These are phyloP conservation scores for Isaurus tuberculatus DNA, from an alignment of 92 coral and sea anemone genomes.

Conservation along the genomic window DNA sequence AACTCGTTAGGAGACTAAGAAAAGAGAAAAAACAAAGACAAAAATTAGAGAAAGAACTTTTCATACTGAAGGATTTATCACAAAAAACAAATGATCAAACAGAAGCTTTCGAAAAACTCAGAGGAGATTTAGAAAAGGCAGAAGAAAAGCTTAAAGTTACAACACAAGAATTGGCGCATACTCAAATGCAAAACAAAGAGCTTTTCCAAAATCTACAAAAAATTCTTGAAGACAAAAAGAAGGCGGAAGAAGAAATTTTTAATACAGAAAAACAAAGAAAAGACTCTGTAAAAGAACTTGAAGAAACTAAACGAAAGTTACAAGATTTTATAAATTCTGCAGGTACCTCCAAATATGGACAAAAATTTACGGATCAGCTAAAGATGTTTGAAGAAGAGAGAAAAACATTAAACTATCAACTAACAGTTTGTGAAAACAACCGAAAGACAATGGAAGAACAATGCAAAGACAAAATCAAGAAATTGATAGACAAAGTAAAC, in stretches of 20 bases:
- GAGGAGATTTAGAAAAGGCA: background rate
- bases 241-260: constrained; percentile 5
- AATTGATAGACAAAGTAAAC: background rate
- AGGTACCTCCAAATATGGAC: background rate
- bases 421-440: background rate
- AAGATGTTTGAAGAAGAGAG: constrained; percentile 5
- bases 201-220: background rate
- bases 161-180: background rate
- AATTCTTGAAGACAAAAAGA: constrained; percentile 19
- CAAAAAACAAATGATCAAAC: background rate
- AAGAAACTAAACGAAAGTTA: constrained; percentile 3
- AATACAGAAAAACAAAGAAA: constrained; percentile 1
- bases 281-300: constrained; percentile 1
- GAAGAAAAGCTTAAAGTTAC: constrained; percentile 19
- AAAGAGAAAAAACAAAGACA: constrained; percentile 1
- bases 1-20: background rate
- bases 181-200: constrained; percentile 1
- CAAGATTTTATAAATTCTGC: background rate
- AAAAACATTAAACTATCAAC: background rate
- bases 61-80: background rate
- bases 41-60: constrained; percentile 7
- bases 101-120: background rate
- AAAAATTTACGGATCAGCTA: background rate
- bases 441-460: constrained; percentile 7
- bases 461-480: background rate